These are phyloP conservation scores for Pantelozetes paolii DNA, from an alignment of 2,888 invertebrate species.

Conservation along the genomic window DNA sequence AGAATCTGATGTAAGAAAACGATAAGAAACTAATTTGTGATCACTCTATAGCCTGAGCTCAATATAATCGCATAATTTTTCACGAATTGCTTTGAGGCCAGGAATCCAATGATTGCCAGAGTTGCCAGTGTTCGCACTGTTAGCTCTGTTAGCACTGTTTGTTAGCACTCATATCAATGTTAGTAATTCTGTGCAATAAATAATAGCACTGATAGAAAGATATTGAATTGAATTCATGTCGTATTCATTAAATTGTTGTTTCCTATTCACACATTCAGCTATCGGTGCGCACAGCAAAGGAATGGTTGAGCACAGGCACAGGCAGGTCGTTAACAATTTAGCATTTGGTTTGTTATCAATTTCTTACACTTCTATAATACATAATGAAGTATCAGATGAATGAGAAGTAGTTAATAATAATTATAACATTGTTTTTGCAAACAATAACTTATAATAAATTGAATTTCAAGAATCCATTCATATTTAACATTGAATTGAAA, in stretches of 20 bases:
- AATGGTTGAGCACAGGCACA: neutral
- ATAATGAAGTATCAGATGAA: neutral
- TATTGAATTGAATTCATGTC: constrained; percentile 36
- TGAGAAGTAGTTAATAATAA: neutral
- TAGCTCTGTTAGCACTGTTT: neutral
- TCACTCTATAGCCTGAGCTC: neutral
- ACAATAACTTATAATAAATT: neutral
- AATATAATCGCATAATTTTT: constrained; percentile 30
- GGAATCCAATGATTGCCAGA: constrained; percentile 1
- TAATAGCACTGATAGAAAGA: constrained; percentile 31
- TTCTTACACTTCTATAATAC: constrained; percentile 3
- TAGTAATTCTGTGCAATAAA: constrained; percentile 15
- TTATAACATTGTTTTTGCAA: no score
- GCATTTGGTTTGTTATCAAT: neutral
- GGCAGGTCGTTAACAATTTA: neutral
- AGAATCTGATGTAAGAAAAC: constrained; percentile 24
- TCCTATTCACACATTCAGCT: constrained; percentile 29
- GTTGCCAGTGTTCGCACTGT: neutral
- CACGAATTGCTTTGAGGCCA: constrained; percentile 30
- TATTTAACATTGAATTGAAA: neutral
- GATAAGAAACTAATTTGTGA: constrained; percentile 34
- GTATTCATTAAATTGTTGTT: constrained; percentile 31
- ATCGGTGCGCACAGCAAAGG: neutral
- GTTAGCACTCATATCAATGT: neutral
- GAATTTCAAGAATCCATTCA: neutral